Evolutionary conservation across 1,140 invertebrate genomes (phyloP).

Genomic region (Cydia splendana): DNA sequence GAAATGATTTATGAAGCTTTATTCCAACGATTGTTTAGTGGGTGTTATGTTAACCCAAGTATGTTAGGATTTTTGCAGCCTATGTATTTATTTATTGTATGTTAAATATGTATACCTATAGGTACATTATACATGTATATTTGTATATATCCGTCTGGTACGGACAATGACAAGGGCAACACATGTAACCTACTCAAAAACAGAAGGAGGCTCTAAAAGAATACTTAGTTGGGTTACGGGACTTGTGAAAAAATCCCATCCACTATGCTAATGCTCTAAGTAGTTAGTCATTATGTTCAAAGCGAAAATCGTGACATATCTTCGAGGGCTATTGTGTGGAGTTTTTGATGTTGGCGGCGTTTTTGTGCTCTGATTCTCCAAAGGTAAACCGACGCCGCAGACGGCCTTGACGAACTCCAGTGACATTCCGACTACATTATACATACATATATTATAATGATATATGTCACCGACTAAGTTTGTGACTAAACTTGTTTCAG

Average conservation of each 20-base stretch:
- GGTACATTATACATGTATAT: too few relatives aligned
- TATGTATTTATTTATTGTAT: too few relatives aligned
- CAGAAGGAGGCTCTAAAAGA: background rate
- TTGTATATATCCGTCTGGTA: too few relatives aligned
- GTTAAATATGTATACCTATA: too few relatives aligned
- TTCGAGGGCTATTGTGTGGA: background rate
- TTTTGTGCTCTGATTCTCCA: slow-evolving; percentile 32
- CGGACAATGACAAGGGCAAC: too few relatives aligned
- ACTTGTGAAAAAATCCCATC: background rate
- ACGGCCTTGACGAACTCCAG: background rate
- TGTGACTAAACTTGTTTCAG: background rate
- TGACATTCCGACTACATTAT: background rate
- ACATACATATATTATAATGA: background rate
- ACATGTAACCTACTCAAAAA: too few relatives aligned
- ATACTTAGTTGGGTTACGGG: background rate
- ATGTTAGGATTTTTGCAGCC: too few relatives aligned
- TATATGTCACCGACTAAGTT: background rate
- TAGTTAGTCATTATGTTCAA: background rate
- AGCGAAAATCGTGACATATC: slow-evolving; percentile 29
- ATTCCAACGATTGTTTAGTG: too few relatives aligned
- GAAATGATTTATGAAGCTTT: too few relatives aligned
- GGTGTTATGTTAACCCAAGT: too few relatives aligned
- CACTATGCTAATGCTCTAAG: background rate
- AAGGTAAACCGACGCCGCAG: slow-evolving; percentile 18
- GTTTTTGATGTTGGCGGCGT: slow-evolving; percentile 1